Evolutionary conservation across 2,888 invertebrate genomes (phyloP).

Genomic region (Ecdyonurus torrentis): DNA sequence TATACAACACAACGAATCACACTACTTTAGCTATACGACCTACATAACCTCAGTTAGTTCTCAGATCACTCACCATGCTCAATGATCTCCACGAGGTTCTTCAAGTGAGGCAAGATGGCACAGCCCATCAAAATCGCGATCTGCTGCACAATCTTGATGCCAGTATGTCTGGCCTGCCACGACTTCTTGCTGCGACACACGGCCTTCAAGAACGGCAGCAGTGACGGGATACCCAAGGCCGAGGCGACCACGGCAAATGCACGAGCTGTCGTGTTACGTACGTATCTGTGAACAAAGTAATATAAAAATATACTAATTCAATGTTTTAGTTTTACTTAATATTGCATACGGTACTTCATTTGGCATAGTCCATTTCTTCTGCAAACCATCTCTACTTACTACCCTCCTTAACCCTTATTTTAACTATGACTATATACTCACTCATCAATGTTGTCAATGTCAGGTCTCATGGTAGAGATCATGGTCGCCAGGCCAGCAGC

Average conservation of each 20-base stretch:
- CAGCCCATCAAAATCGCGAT: constrained; percentile 99
- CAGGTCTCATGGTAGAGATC: constrained; percentile 99
- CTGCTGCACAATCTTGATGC: constrained; percentile 99
- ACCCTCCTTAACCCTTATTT: too few relatives aligned
- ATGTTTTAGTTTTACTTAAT: too few relatives aligned
- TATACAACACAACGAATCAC: too few relatives aligned
- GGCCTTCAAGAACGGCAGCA: constrained; percentile 95
- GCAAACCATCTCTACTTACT: too few relatives aligned
- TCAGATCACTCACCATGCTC: constrained; percentile 61
- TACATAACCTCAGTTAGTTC: too few relatives aligned
- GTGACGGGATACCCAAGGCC: constrained; percentile 92
- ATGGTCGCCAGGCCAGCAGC: constrained; percentile 98
- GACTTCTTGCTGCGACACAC: constrained; percentile 99
- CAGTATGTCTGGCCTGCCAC: constrained; percentile 96
- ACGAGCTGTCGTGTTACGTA: constrained; percentile 96
- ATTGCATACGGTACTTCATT: too few relatives aligned
- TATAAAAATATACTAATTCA: too few relatives aligned
- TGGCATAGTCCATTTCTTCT: too few relatives aligned
- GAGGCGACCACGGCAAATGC: constrained; percentile 99
- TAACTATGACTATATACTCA: constrained; percentile 8
- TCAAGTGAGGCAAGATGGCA: constrained; percentile 95
- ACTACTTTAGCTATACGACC: too few relatives aligned
- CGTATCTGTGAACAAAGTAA: constrained; percentile 37
- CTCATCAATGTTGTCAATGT: constrained; percentile 99
- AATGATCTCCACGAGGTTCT: constrained; percentile 96